Base-by-base conservation (phyloP, 2,113 vertebrate genomes). In the Corydoras maculifer region DNA sequence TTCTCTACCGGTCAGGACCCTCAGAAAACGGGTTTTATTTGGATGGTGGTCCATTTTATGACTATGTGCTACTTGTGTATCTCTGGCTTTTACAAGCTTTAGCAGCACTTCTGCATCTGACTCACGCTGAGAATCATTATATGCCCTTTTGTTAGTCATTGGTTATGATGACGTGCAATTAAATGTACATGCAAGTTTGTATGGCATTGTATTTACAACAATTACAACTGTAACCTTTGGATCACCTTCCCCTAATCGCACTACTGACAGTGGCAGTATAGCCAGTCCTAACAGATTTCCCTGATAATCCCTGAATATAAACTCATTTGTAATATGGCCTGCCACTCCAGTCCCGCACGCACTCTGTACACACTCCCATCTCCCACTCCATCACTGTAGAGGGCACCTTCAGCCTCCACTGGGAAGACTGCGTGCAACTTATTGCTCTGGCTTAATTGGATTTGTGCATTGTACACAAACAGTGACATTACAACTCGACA, bases 191-290 rank as follows among this genome's bases (percentile, higher is more conserved):
- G 9, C 9, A 15, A 9, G 11, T 4, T 15, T 31, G 48, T 14
- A 57, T 48, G 5, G 50, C 18, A 18, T 8, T 11, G 14, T 9
- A 48, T 12, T 15, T 35, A 64, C 18, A 65, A 65, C 43, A 53
- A 66, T 51, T 60, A 50, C 35, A 50, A 8, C 76, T 75, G 59
- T 66, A 79, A 77, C 79, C 79, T 82, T 72, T 3, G 53, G 65
- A 70, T 84, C 81, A 84, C 86, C 86, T 86, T 88, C 81, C 79
- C 55, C 32, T 88, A 84, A 87, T 86, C 82, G n/a, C 81, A 63
- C 64, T 75, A 67, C 66, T 35, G 79, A 82, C 74, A 76, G 78
- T 65, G 74, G 75, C 60, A 77, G 78, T 70, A 64, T 77, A 79
- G 79, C 76, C 48, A 77, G 81, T 81, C 57, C 82, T 75, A 77